phyloP scores from a whole-genome alignment of 1,140 invertebrate species.

The Vollenhovia emeryi region DNA sequence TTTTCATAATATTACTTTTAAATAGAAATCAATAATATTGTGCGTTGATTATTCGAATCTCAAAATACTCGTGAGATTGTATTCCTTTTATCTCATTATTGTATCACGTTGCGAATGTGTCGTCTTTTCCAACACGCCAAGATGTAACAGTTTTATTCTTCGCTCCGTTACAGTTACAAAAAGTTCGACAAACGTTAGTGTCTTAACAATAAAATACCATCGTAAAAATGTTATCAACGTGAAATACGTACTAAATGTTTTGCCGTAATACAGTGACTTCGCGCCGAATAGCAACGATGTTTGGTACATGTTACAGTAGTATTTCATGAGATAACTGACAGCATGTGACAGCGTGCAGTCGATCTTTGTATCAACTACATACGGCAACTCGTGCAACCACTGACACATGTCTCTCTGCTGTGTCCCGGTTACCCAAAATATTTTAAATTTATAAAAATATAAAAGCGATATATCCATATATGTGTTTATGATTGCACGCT shows the following conservation, averaged over 20 bases:
- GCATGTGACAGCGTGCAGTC: not conserved
- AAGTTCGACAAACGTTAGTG: not conserved
- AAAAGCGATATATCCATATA: not conserved
- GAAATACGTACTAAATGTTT: not conserved
- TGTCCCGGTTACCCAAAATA: not conserved
- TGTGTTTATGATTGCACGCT: not conserved
- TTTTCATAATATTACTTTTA: not conserved
- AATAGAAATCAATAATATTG: not conserved
- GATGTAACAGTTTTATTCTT: not conserved
- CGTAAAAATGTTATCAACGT: not conserved
- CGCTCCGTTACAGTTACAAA: not conserved
- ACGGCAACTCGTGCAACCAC: not conserved
- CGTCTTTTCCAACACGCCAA: not conserved
- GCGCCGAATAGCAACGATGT: not conserved
- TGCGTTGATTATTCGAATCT: not conserved
- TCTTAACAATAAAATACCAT: not conserved
- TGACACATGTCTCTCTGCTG: not conserved
- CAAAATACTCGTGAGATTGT: not conserved
- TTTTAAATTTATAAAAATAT: conserved; percentile 2
- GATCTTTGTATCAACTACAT: conserved; percentile 5
- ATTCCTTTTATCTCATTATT: not conserved
- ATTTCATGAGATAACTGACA: conserved; percentile 23
- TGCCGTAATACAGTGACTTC: not conserved
- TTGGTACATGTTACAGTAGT: not conserved
- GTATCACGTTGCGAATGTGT: not conserved